Conservation (phyloP, 2,888 invertebrate species). For the Stenchaetothrips biformis region DNA sequence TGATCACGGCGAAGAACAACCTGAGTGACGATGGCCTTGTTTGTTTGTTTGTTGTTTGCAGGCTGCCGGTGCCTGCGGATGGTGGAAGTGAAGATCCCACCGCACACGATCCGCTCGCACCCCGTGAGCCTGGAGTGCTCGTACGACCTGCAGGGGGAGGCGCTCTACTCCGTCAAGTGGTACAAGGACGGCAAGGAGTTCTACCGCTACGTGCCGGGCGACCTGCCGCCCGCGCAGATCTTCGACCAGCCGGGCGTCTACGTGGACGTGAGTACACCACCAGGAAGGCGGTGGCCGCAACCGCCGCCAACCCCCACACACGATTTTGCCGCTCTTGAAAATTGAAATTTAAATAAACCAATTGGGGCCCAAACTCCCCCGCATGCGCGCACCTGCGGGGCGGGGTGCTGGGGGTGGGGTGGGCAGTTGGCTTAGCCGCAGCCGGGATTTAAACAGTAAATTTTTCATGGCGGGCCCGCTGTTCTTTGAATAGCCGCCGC, state of each 20-base stretch:
- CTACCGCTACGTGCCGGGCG: slow-evolving; percentile 76
- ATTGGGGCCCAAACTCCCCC: neutral
- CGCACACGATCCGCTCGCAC: slow-evolving; percentile 70
- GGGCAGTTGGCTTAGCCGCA: neutral
- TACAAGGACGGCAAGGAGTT: slow-evolving; percentile 84
- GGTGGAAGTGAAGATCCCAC: slow-evolving; percentile 71
- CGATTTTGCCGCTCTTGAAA: slow-evolving; percentile 2
- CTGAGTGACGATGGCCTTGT: no score
- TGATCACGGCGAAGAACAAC: no score
- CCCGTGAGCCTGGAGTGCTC: slow-evolving; percentile 71
- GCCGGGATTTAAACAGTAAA: slow-evolving; percentile 11
- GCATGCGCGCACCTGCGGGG: neutral
- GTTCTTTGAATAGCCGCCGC: slow-evolving; percentile 22
- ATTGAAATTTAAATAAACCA: slow-evolving; percentile 25
- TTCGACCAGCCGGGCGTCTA: slow-evolving; percentile 73
- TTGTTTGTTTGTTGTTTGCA: slow-evolving; percentile 44
- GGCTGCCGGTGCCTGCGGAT: slow-evolving; percentile 57
- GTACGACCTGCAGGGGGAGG: slow-evolving; percentile 74
- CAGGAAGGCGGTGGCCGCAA: neutral
- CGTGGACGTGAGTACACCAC: slow-evolving; percentile 66
- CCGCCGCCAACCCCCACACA: neutral
- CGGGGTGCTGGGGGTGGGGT: neutral
- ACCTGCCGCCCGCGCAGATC: slow-evolving; percentile 71
- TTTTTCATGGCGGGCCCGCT: slow-evolving; percentile 20
- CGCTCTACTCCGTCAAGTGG: slow-evolving; percentile 83